phyloP scores from a whole-genome alignment of 2,113 vertebrate species.

The Odobenus rosmarus region DNA sequence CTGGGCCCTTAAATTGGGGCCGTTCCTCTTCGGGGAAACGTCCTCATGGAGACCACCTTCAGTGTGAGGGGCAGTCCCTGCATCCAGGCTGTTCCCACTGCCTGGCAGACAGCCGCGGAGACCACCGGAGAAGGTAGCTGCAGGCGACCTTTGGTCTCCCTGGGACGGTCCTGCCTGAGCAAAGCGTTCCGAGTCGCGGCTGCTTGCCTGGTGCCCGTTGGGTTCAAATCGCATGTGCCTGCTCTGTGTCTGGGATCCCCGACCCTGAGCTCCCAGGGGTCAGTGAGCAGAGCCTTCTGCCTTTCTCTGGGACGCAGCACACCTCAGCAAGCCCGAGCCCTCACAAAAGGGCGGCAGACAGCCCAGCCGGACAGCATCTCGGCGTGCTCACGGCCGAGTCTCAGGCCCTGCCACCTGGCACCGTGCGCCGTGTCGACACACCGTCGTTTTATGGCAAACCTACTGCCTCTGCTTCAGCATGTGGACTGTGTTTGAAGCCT shows the following conservation, averaged over 20 bases:
- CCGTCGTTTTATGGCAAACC: background rate
- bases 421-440: accelerated
- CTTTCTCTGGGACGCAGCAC: accelerated
- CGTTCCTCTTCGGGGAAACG: background rate
- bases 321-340: accelerated
- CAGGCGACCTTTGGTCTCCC: background rate
- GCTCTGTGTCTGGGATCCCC: background rate
- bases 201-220: background rate
- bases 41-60: background rate
- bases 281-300: accelerated
- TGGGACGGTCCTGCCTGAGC: background rate
- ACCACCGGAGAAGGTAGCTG: background rate
- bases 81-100: accelerated
- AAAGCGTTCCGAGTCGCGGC: background rate
- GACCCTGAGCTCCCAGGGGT: accelerated
- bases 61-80: too few species aligned
- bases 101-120: accelerated
- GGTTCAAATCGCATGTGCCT: accelerated
- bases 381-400: background rate
- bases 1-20: background rate
- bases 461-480: too few species aligned
- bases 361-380: background rate
- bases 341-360: accelerated
- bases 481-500: background rate
- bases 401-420: background rate